phyloP scores from a whole-genome alignment of 2,797 vertebrate species.

The Macropodus opercularis region DNA sequence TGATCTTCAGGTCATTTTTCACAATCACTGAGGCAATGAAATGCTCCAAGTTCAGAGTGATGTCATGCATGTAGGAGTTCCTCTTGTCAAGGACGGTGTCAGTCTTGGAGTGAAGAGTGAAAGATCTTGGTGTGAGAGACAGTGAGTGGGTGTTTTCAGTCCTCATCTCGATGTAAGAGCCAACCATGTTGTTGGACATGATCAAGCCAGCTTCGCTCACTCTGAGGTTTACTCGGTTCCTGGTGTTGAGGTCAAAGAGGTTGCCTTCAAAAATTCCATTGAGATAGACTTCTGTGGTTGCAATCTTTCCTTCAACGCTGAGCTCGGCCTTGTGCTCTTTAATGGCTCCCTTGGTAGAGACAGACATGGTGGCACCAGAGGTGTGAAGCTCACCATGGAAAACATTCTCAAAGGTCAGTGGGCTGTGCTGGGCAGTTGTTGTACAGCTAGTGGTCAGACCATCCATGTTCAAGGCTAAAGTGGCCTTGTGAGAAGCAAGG shows the following conservation, averaged over 20 bases:
- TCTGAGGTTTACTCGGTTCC: constrained; percentile 86
- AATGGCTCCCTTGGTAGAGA: constrained; percentile 84
- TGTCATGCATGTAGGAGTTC: constrained; percentile 90
- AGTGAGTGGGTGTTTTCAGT: constrained; percentile 86
- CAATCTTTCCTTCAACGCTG: constrained; percentile 84
- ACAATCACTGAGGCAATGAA: constrained; percentile 78
- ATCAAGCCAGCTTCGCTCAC: constrained; percentile 86
- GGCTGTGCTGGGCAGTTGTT: constrained; percentile 85
- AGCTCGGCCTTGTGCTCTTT: constrained; percentile 85
- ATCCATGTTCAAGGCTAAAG: constrained; percentile 80
- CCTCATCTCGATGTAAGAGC: constrained; percentile 85
- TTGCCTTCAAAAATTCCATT: constrained; percentile 84
- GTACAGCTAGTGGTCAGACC: constrained; percentile 88
- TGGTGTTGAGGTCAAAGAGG: constrained; percentile 83
- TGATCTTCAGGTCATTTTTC: constrained; percentile 86
- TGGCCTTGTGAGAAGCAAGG: constrained; percentile 87
- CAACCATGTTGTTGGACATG: constrained; percentile 86
- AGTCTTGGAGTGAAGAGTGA: constrained; percentile 84
- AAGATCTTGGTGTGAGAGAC: constrained; percentile 79
- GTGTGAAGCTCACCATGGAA: constrained; percentile 84
- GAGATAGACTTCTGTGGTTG: constrained; percentile 80
- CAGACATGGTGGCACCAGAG: constrained; percentile 83
- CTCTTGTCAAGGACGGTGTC: constrained; percentile 85
- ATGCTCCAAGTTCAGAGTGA: constrained; percentile 83
- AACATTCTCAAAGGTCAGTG: constrained; percentile 86